Evolutionary conservation across 2,888 invertebrate genomes (phyloP).

Genomic region (Lottia gigantea): DNA sequence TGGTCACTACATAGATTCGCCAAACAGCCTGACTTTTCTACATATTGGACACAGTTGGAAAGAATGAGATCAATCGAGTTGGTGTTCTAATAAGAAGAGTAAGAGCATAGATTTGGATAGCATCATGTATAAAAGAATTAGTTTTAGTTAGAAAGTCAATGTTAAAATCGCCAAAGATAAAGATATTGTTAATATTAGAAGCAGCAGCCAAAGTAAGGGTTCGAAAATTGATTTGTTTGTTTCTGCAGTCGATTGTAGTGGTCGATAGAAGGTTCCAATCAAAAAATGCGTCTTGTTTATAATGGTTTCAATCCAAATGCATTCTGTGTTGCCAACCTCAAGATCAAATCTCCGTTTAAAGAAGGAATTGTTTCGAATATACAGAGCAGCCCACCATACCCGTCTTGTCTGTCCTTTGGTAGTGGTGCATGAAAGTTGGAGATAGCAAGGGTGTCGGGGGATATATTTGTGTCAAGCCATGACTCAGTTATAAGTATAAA

Average conservation of each 20-base stretch:
- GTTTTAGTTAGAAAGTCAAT: neutral
- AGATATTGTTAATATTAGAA: neutral
- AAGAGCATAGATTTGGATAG: neutral
- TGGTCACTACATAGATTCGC: neutral
- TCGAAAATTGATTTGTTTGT: slow-evolving; percentile 1
- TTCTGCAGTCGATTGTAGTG: neutral
- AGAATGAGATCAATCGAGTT: neutral
- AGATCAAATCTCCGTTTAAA: neutral
- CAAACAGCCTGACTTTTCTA: neutral
- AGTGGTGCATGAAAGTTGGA: slow-evolving; percentile 1
- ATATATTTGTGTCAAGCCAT: neutral
- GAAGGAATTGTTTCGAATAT: neutral
- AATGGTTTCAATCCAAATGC: slow-evolving; percentile 7
- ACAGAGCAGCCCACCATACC: neutral
- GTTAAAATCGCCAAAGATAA: slow-evolving; percentile 4
- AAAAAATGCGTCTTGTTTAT: neutral
- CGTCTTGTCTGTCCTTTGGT: neutral
- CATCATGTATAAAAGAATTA: slow-evolving; percentile 5
- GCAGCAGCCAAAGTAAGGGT: neutral
- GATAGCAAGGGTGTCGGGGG: neutral
- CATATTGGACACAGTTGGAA: neutral
- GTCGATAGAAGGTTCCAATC: slow-evolving; percentile 1
- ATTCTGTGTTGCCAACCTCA: slow-evolving; percentile 6
- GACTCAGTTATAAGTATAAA: neutral
- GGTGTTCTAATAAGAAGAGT: neutral